Base-by-base conservation (phyloP, 2,113 vertebrate species). In the Centropus bengalensis region DNA sequence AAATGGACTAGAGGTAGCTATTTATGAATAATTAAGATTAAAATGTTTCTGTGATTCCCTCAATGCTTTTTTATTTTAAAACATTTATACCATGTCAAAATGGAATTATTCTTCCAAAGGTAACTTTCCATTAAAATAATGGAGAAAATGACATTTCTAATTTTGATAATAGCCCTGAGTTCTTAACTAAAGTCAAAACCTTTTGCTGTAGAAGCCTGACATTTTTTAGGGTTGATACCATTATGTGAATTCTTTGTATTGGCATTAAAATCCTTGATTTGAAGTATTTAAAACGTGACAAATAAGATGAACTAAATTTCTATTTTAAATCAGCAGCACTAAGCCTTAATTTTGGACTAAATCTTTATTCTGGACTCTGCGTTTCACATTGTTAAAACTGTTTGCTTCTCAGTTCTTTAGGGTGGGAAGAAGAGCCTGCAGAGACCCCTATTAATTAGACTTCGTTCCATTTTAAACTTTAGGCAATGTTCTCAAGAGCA, bases 1-100 rank as follows among this genome's bases (percentile, higher is more conserved):
- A 97, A 97, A 94, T 96, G 93, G 97, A 97, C 98, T 96, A 96
- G 98, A 98, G 97, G 96, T 96, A 97, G 96, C 92, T 97, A 96
- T 97, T 98, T 97, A 98, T 98, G 96, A 98, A 98, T 98, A 98
- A 98, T 99, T 98, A 97, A 98, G 97, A 98, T 97, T 98, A 98
- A 99, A 98, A 98, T 98, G 97, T 98, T 98, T 98, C 98, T 97
- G 96, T 94, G 96, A 98, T 98, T 98, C 97, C 96, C 96, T 97
- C 97, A 96, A 91, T 97, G 91, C 82, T 96, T 97, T 96, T 96
- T 97, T 97, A 98, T 97, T 98, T 98, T 98, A 97, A 98, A 98
- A 98, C 97, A 98, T 99, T 99, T 98, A 98, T 98, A 97, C 97
- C 96, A 97, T 91, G 97, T 98, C 97, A 97, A 97, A 98, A 97